Percentiles rank a stretch among this genome's conserved stretches.
phyloP scores from a whole-genome alignment of 1,140 invertebrate species.

The Mamestra configurata region DNA sequence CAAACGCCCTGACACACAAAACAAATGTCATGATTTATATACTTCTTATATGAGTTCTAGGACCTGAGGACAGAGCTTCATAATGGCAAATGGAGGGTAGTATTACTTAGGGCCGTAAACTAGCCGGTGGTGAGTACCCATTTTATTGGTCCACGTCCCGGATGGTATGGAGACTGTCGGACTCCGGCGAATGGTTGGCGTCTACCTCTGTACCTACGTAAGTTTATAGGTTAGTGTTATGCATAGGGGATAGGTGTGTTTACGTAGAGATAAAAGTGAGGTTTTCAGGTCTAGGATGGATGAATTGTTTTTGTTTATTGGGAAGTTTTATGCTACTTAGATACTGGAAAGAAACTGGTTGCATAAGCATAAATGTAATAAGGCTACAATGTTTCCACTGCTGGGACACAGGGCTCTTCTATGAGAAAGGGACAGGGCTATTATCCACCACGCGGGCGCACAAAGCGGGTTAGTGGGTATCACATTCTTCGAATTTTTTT shows the following conservation, averaged over 20 bases:
- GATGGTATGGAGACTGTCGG: not conserved
- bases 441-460: no score
- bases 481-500: no score
- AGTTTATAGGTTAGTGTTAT: not conserved
- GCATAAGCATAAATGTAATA: no score
- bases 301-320: no score
- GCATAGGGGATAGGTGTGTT: not conserved
- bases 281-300: not conserved
- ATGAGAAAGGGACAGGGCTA: no score
- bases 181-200: not conserved
- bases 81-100: slow-evolving; percentile 3
- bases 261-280: not conserved
- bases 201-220: not conserved
- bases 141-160: slow-evolving; percentile 20
- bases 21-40: slow-evolving; percentile 30
- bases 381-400: no score
- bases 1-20: not conserved
- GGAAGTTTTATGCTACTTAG: no score
- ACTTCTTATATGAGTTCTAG: not conserved
- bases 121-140: not conserved
- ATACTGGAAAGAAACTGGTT: no score
- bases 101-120: slow-evolving; percentile 20
- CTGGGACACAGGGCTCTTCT: no score
- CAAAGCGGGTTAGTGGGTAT: no score
- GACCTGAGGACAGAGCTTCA: not conserved